Evolutionary conservation across 2,797 vertebrate genomes (phyloP).

Genomic region (Coilia nasus): DNA sequence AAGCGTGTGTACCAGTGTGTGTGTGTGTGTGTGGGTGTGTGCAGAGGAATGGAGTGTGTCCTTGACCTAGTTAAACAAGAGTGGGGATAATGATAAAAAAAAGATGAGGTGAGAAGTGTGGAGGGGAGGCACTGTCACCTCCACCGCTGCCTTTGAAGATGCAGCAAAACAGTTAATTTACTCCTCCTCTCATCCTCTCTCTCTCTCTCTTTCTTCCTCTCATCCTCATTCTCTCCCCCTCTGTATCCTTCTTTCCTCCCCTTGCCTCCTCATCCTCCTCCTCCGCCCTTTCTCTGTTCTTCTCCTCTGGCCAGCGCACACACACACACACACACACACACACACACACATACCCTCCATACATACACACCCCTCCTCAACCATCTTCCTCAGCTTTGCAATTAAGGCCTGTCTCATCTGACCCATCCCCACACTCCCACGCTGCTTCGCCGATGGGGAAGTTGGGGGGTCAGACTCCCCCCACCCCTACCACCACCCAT

Average conservation of each 20-base stretch:
- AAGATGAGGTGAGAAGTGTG: conserved; percentile 41
- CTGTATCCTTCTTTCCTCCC: neutral
- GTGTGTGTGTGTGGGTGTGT: conserved; percentile 13
- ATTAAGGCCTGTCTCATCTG: neutral
- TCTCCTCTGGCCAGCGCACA: too few relatives aligned
- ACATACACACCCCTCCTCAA: too few relatives aligned
- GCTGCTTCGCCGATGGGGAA: neutral
- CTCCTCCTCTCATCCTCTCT: neutral
- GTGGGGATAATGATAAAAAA: conserved; percentile 45
- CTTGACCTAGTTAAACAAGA: conserved; percentile 73
- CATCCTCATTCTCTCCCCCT: neutral
- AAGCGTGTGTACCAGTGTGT: neutral
- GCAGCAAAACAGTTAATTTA: conserved; percentile 33
- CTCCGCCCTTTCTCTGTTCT: too few relatives aligned
- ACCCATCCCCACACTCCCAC: neutral
- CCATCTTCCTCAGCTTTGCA: neutral
- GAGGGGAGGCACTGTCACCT: too few relatives aligned
- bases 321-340: too few relatives aligned
- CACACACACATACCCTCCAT: too few relatives aligned
- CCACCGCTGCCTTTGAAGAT: conserved; percentile 26
- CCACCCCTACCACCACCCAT: neutral
- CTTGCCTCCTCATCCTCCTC: conserved; percentile 24
- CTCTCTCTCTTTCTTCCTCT: neutral
- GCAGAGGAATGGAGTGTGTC: conserved; percentile 44
- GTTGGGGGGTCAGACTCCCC: neutral